Conservation (phyloP, 2,888 invertebrate species). For the Lathronympha strigana region DNA sequence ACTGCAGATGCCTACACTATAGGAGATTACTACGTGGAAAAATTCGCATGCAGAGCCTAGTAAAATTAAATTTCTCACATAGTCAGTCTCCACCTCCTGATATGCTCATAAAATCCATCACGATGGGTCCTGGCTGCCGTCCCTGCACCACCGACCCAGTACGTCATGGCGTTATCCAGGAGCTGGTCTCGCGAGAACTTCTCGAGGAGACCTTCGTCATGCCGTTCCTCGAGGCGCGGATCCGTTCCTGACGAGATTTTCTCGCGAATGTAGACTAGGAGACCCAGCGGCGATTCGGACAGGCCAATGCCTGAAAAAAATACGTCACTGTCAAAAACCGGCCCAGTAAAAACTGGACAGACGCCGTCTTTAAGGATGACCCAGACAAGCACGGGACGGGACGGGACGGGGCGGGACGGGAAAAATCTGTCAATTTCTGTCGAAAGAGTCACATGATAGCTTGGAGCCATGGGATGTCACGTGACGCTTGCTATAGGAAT, state of each 20-base stretch:
- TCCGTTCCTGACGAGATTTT: constrained; percentile 90
- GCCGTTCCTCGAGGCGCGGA: constrained; percentile 54
- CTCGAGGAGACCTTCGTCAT: constrained; percentile 86
- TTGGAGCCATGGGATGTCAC: too few relatives aligned
- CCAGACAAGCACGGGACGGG: too few relatives aligned
- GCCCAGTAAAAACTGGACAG: too few relatives aligned
- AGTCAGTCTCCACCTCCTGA: constrained; percentile 1
- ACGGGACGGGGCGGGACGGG: too few relatives aligned
- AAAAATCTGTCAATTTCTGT: too few relatives aligned
- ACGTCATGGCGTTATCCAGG: constrained; percentile 51
- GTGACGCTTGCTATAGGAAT: too few relatives aligned
- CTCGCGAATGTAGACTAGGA: constrained; percentile 90
- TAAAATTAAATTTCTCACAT: constrained; percentile 11
- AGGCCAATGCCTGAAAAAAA: constrained; percentile 82
- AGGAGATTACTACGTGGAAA: too few relatives aligned
- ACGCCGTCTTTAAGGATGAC: too few relatives aligned
- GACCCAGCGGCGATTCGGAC: constrained; percentile 87
- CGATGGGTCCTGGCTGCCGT: constrained; percentile 4
- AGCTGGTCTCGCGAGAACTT: constrained; percentile 86
- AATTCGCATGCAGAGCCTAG: too few relatives aligned
- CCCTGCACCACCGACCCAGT: constrained; percentile 2
- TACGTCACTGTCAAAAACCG: too few relatives aligned
- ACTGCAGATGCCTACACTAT: too few relatives aligned
- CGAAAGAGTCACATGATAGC: too few relatives aligned
- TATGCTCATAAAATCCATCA: background rate